Evolutionary conservation across 2,113 vertebrate species (phyloP).

Genomic region (Silurus asotus): DNA sequence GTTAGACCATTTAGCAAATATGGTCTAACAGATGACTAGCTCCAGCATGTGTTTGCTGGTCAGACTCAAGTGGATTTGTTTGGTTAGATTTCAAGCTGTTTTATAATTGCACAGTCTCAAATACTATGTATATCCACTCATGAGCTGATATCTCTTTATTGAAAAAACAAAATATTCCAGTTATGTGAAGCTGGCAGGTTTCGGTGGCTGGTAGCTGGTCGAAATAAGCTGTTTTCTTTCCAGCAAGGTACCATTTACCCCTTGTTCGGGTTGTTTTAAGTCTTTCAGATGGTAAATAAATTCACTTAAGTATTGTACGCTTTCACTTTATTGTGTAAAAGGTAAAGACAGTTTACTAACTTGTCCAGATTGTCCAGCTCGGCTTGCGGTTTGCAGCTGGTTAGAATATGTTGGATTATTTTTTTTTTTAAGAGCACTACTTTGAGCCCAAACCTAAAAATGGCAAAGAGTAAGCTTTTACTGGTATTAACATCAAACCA

Average conservation of each 20-base stretch:
- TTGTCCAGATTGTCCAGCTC: neutral
- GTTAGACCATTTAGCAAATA: neutral
- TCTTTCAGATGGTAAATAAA: neutral
- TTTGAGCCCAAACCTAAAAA: too few species aligned
- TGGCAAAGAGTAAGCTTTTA: too few species aligned
- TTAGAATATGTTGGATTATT: neutral
- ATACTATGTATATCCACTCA: neutral
- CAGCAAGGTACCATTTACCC: neutral
- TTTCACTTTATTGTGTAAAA: neutral
- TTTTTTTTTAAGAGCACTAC: neutral
- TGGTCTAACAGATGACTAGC: neutral
- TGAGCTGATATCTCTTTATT: neutral
- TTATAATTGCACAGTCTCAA: neutral
- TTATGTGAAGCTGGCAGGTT: neutral
- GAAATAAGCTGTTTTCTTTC: too few species aligned
- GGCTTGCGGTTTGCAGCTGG: neutral
- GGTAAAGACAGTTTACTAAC: neutral
- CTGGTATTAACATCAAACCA: too few species aligned
- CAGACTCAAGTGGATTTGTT: neutral
- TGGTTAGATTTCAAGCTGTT: neutral
- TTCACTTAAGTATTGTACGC: neutral
- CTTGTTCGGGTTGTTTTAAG: neutral
- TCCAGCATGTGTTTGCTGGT: neutral
- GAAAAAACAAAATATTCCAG: neutral
- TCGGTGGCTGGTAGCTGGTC: neutral